phyloP scores from a whole-genome alignment of 2,113 vertebrate species.

The Athene cunicularia region DNA sequence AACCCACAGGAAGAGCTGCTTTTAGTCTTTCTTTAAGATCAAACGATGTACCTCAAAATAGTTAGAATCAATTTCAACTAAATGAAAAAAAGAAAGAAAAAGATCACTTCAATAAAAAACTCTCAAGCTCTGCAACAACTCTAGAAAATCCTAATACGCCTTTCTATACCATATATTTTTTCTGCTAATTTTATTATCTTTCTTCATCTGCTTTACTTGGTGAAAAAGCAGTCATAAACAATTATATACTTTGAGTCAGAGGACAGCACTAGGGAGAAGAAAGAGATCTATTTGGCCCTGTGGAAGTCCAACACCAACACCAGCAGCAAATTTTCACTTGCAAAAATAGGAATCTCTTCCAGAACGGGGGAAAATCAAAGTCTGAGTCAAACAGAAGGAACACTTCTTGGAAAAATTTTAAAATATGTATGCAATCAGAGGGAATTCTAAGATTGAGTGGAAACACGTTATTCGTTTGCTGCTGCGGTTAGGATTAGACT shows the following conservation, averaged over 20 bases:
- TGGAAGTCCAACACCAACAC: neutral
- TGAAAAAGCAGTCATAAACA: neutral
- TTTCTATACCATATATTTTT: neutral
- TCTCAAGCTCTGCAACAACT: neutral
- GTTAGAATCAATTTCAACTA: neutral
- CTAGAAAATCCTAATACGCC: neutral
- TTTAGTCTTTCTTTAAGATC: constrained; percentile 26
- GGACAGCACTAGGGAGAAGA: neutral
- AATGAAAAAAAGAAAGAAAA: neutral
- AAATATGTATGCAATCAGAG: constrained; percentile 55
- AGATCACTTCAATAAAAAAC: neutral
- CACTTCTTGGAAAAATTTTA: constrained; percentile 54
- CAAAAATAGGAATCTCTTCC: constrained; percentile 25
- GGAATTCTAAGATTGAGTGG: constrained; percentile 36
- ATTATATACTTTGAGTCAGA: constrained; percentile 4
- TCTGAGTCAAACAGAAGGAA: constrained; percentile 46
- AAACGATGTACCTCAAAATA: constrained; percentile 21
- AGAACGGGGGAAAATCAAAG: neutral
- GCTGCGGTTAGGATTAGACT: constrained; percentile 36
- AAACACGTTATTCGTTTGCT: constrained; percentile 23
- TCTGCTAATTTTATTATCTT: neutral
- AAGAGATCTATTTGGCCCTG: constrained; percentile 1
- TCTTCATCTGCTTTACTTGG: neutral
- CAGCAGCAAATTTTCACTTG: constrained; percentile 52
- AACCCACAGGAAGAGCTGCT: neutral